These are phyloP conservation scores for Myoxocephalus aenaeus DNA, from an alignment of 2,797 vertebrate species.

Conservation along the genomic window DNA sequence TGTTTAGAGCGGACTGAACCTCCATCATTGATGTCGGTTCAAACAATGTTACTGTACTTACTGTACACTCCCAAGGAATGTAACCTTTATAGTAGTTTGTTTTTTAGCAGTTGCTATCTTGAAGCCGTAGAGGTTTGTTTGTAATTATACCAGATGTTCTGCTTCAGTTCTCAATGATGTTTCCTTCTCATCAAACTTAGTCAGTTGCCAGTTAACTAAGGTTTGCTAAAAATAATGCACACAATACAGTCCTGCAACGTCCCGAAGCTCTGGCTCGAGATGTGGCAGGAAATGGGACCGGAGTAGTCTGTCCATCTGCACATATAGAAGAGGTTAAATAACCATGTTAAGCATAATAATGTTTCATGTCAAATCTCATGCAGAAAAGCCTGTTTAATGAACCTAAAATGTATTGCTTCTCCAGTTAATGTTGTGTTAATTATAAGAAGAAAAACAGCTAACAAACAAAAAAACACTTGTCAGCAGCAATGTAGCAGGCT, in stretches of 20 bases:
- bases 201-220: background rate
- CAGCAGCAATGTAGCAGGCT: background rate
- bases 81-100: background rate
- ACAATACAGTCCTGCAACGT: background rate
- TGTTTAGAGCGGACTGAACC: constrained; percentile 6
- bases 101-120: background rate
- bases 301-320: background rate
- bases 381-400: constrained; percentile 4
- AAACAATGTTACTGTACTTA: background rate
- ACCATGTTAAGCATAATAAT: background rate
- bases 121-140: background rate
- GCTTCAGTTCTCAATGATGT: background rate
- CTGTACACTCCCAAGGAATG: background rate
- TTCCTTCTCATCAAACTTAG: too few relatives aligned
- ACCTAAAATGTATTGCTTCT: too few relatives aligned
- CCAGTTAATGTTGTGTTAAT: too few relatives aligned
- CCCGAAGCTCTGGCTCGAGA: background rate
- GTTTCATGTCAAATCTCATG: constrained; percentile 5
- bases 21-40: background rate
- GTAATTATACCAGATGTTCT: background rate
- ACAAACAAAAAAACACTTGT: background rate
- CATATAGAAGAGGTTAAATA: background rate
- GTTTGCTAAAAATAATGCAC: background rate
- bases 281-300: constrained; percentile 8
- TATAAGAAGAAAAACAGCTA: background rate